Base-by-base conservation (phyloP, 2,113 vertebrate genomes). In the Polypterus senegalus region DNA sequence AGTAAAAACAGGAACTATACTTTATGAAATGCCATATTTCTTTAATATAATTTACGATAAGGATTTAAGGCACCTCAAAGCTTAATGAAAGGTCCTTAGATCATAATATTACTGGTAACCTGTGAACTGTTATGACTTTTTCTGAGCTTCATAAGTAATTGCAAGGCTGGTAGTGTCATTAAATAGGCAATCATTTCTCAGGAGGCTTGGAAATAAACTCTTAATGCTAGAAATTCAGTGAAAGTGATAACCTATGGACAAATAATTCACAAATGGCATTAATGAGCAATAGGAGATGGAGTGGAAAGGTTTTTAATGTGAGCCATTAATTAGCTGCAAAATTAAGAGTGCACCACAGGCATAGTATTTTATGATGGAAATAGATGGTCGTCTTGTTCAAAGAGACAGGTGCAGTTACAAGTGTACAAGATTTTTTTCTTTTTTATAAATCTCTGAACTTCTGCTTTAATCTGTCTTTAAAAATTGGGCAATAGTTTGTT, bases 201-300 rank as follows among this genome's bases (percentile, higher is more conserved):
- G 62, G 54, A 49, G 47, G 57, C 67, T 73, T 66, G 65, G 71
- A 74, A 75, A 76, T 66, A 73, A 60, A 61, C 61, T 73, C 73
- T 77, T 66, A 66, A 71, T 68, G 47, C 4, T 57, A 58, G 54
- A 11, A 63, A 67, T 69, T 60, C 62, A 47, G 60, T 64, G 77
- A 73, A 75, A 66, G 65, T 67, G 71, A 75, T 73, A 77, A 65
- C 58, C 67, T 73, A 64, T 64, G 73, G 68, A 78, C 73, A 78
- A 80, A 81, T 82, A 83, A 81, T 61, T 82, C 77, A 79, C 70
- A 77, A 81, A 69, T 78, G 80, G 81, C 79, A 78, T 77, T 83
- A 79, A 83, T 79, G 79, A 82, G 74, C 0, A 9, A 61, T 60
- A 66, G 74, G 74, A 83, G 76, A 81, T 81, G 76, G 77, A 79